These are phyloP conservation scores for Steatornis caripensis DNA, from an alignment of 2,113 vertebrate species.

Conservation along the genomic window DNA sequence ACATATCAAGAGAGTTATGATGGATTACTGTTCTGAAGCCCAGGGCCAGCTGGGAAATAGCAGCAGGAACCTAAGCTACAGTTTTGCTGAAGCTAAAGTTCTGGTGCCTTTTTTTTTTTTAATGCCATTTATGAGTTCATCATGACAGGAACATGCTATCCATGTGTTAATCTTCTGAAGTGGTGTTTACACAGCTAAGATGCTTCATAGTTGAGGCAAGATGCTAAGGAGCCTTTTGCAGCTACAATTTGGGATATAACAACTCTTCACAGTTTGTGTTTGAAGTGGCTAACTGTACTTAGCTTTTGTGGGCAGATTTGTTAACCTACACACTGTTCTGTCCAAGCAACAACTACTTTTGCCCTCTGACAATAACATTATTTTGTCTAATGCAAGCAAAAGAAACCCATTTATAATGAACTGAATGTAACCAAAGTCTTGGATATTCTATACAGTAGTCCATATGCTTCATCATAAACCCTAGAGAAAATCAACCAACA, in stretches of 20 bases:
- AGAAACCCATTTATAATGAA: neutral
- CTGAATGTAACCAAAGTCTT: neutral
- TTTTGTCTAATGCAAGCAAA: neutral
- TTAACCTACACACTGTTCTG: neutral
- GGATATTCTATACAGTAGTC: neutral
- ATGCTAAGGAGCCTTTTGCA: conserved; percentile 2
- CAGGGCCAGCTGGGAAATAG: neutral
- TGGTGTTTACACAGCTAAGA: conserved; percentile 11
- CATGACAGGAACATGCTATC: neutral
- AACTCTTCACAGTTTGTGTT: neutral
- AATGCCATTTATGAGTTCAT: neutral
- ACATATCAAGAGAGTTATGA: neutral
- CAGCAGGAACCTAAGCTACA: neutral
- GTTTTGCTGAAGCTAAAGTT: neutral
- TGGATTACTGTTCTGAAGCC: neutral
- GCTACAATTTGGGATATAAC: neutral
- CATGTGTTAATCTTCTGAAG: neutral
- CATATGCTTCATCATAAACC: neutral
- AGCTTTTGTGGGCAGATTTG: neutral
- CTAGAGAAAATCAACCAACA: neutral
- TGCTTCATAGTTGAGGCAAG: neutral
- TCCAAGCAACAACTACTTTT: neutral
- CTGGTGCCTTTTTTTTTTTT: neutral
- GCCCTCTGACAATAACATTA: neutral
- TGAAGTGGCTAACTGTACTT: conserved; percentile 11